Evolutionary conservation across 1,140 invertebrate species (phyloP), one percentile per base, ranked within the genome.

Genomic region (Bombus cullumanus): DNA sequence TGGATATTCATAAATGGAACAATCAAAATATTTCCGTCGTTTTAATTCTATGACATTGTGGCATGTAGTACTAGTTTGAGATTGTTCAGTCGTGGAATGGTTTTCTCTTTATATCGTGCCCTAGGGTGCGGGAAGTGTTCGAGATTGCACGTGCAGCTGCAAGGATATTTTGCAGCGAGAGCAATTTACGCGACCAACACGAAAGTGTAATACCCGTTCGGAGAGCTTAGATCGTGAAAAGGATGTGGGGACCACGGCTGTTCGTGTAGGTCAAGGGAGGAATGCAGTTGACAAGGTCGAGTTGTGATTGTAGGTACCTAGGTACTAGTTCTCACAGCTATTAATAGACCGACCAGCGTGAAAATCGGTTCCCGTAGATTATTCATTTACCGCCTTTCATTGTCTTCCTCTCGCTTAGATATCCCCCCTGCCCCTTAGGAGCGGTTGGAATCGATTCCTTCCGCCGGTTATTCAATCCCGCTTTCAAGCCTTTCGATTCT

Each of bases 191-290:
- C 53, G 66, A 62, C 12, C 43, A 68, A 79, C 77, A 81, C 73
- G 53, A 88, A 86, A 88, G 47, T 81, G 80, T 88, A 86, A 90
- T 71, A 83, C 68, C 69, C 71, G 78, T 69, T 59, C 75, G 37
- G n/a, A 66, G 74, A 39, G 86, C 57, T 82, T 34, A 22, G 62
- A 62, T 87, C 74, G 31, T 74, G 78, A 89, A 92, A 91, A 92
- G 92, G 90, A 92, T 92, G 76, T 92, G 75, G 68, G 64, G 3
- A 28, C 66, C 85, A 86, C 62, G 80, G 43, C 13, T 66, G 88
- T 72, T 89, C 76, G 90, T 91, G 92, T 93, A 93, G 93, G 92
- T 93, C 92, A 93, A 93, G 92, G 92, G 92, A 93, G 88, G 92
- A 93, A 93, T 93, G 93, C 86, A 92, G 89, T 92, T 92, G 90